Evolutionary conservation across 2,797 vertebrate species (phyloP), one percentile per base, ranked within the genome.

Genomic region (Protonibea diacanthus): DNA sequence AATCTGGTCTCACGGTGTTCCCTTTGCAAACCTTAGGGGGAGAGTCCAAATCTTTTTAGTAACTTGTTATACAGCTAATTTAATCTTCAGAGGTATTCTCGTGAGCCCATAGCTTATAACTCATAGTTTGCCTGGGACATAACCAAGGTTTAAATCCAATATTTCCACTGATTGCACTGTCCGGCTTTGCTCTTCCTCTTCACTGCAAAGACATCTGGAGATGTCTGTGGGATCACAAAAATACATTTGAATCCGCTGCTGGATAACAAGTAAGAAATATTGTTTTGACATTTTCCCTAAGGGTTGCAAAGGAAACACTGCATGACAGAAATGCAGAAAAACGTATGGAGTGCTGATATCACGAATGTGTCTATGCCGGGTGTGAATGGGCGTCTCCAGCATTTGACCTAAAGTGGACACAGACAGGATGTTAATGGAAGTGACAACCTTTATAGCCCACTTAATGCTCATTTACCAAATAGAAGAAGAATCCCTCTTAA

Each of bases 371-470:
- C 38, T 6, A 2, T 23, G 14, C 38, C 23, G 14, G 38, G 21
- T 21, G 25, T 71, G 69, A 49, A 21, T 56, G 55, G 40, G 55
- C 66, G 44, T 71, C 60, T 79, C 45, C 38, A 77, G 76, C 59
- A 69, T 40, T 69, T 69, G 58, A 73, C 45, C 15, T 70, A n/a
- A 81, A 59, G 21, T 33, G 20, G 23, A 61, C 71, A 70, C 58
- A 76, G 74, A 71, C 17, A 68, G 78, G 49, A 64, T 72, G 45
- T 70, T 76, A 76, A 81, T 78, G 64, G 65, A 61, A 51, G 55
- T 40, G 64, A 65, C 27, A 61, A 38, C 17, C 17, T 29, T 64
- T 33, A 55, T 33, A 56, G 7, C 10, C 13, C 18, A 49, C 47
- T 10, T 25, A 27, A 49, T 80, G 23, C 20, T 80, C 5, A 58